Evolutionary conservation across 2,113 vertebrate species (phyloP).

Genomic region (Pongo pygmaeus): DNA sequence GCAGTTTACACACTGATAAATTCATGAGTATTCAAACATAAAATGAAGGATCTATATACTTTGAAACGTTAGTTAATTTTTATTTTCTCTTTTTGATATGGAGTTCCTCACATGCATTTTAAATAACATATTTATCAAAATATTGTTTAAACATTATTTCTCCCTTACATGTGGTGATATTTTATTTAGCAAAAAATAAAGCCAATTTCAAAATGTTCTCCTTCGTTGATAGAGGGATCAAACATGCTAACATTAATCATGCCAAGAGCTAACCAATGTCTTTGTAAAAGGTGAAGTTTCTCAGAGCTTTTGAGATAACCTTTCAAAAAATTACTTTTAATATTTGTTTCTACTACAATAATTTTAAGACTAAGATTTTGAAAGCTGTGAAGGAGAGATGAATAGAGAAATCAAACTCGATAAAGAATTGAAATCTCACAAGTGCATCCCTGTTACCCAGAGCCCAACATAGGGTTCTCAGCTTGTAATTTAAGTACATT

Average conservation of each 20-base stretch:
- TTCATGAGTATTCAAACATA: background rate
- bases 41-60: background rate
- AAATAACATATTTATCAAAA: background rate
- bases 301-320: background rate
- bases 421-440: background rate
- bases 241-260: background rate
- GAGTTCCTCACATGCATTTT: background rate
- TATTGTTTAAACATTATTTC: background rate
- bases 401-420: background rate
- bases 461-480: background rate
- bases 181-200: background rate
- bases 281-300: background rate
- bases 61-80: background rate
- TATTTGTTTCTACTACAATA: background rate
- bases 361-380: background rate
- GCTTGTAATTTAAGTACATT: background rate
- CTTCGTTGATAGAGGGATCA: background rate
- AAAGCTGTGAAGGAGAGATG: background rate
- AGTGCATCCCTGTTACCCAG: background rate
- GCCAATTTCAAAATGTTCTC: background rate
- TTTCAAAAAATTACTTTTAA: slow-evolving; percentile 9
- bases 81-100: background rate
- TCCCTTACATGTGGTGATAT: background rate
- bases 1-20: background rate
- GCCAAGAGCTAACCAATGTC: background rate